Evolutionary conservation across 92 coral and sea anemone species (phyloP), one percentile per base, ranked within the genome.

Genomic region (Heteractis magnifica): DNA sequence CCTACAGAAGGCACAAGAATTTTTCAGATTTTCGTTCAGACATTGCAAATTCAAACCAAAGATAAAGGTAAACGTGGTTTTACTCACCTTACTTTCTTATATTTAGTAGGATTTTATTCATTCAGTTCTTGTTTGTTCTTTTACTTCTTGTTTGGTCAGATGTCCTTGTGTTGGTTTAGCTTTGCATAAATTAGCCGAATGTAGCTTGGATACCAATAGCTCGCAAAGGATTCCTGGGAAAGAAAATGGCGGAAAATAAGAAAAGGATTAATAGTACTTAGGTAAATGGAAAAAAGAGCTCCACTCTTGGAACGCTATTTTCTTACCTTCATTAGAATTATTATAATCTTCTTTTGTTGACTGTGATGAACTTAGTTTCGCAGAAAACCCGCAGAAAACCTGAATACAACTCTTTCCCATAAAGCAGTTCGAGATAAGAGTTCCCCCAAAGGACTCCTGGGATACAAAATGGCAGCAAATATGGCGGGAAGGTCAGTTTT

Each of bases 401-500:
- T 82, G 52, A 72, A 53, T 51, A 79, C 75, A 55, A 56, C 26
- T 55, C 20, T 64, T 78, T 52, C 84, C 88, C 84, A 80, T 65
- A 20, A 68, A 41, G 60, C 84, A 7, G 18, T 49, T 15, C 56
- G 52, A 13, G 65, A 8, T 53, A 8, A 53, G 58, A 0, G 4
- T 8, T 12, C 58, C 58, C 10, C 58, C 48, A 51, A 81, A 51
- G 64, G 64, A 59, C 56, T 52, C 19, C 49, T 81, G 84, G 84
- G 77, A 71, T 18, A 70, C 72, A 81, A 78, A 68, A 79, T 79
- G 82, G 82, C 82, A 75, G 82, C 68, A 64, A 64, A 18, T 60
- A 51, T 81, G 84, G 84, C 77, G 84, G 84, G 77, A 81, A 81
- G 68, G 51, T 9, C 19, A 50, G 20, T 53, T 15, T 44, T 23